Evolutionary conservation across 1,140 invertebrate genomes (phyloP), one percentile per base, ranked within the genome.

Genomic region (Camponotus floridanus): DNA sequence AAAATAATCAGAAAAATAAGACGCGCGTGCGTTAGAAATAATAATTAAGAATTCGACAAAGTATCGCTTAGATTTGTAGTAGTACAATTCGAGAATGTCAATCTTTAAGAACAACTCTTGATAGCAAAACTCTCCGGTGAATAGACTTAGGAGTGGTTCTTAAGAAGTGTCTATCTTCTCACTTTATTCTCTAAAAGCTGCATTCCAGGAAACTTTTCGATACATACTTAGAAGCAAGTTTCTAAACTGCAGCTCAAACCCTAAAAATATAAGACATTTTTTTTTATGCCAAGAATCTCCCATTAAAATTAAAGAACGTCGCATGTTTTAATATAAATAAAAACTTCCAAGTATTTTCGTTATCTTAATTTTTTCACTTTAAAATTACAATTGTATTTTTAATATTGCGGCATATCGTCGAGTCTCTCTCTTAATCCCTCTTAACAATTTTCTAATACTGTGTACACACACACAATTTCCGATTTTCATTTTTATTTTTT

Each of bases 381-480:
- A 57, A 62, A 64, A 70, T 21, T 70, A 13, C 7, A 68, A 80
- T 80, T 11, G 13, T 26, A 26, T 83, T 84, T 84, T 78, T 59
- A 87, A 78, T 61, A 55, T 67, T 26, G 26, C 0, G 18, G 15
- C 51, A 45, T 13, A 71, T 83, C 8, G 5, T 8, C 51, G n/a
- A 15, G 59, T 5, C 18, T 85, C 48, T 51, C 48, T 51, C 48
- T 87, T 79, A 88, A 88, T n/a, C n/a, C n/a, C n/a, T n/a, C n/a
- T n/a, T n/a, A n/a, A n/a, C n/a, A n/a, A n/a, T n/a, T n/a, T n/a
- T n/a, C n/a, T n/a, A n/a, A n/a, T n/a, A n/a, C n/a, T n/a, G n/a
- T n/a, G n/a, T n/a, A n/a, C n/a, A n/a, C n/a, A n/a, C n/a, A n/a
- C n/a, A n/a, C n/a, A n/a, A n/a, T n/a, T n/a, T n/a, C n/a, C n/a